These are phyloP conservation scores for Phrynosoma platyrhinos DNA, from an alignment of 2,113 vertebrate genomes.

Conservation along the genomic window DNA sequence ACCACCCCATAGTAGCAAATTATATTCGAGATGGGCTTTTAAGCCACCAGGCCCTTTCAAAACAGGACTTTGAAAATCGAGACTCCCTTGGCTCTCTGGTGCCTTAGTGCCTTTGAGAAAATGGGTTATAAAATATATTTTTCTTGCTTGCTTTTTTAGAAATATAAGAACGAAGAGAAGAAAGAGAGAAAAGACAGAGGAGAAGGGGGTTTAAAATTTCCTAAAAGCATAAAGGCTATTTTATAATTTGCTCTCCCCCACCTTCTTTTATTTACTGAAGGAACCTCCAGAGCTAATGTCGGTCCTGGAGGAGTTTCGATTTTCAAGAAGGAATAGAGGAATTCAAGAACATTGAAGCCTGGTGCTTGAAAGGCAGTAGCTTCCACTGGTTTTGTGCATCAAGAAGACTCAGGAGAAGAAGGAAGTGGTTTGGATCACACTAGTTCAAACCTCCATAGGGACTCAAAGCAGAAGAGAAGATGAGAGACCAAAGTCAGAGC, in stretches of 20 bases:
- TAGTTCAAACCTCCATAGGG: slow-evolving; percentile 55
- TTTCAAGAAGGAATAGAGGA: slow-evolving; percentile 16
- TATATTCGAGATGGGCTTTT: slow-evolving; percentile 45
- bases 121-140: slow-evolving; percentile 43
- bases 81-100: slow-evolving; percentile 44
- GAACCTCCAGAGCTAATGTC: slow-evolving; percentile 61
- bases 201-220: neutral
- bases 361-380: slow-evolving; percentile 55
- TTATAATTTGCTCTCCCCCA: slow-evolving; percentile 25
- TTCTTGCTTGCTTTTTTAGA: neutral
- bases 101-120: slow-evolving; percentile 43
- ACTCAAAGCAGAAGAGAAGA: slow-evolving; percentile 56
- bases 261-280: slow-evolving; percentile 68
- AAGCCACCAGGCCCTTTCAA: slow-evolving; percentile 56
- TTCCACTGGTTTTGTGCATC: slow-evolving; percentile 46
- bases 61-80: slow-evolving; percentile 50
- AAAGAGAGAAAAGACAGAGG: slow-evolving; percentile 22
- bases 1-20: neutral
- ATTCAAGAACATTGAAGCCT: slow-evolving; percentile 65
- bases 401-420: neutral
- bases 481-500: slow-evolving; percentile 47
- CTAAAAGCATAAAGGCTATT: slow-evolving; percentile 55
- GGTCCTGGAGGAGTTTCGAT: slow-evolving; percentile 32
- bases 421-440: slow-evolving; percentile 39
- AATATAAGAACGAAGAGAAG: slow-evolving; percentile 13